phyloP scores from a whole-genome alignment of 1,140 invertebrate species.

The Trichoplusia ni region DNA sequence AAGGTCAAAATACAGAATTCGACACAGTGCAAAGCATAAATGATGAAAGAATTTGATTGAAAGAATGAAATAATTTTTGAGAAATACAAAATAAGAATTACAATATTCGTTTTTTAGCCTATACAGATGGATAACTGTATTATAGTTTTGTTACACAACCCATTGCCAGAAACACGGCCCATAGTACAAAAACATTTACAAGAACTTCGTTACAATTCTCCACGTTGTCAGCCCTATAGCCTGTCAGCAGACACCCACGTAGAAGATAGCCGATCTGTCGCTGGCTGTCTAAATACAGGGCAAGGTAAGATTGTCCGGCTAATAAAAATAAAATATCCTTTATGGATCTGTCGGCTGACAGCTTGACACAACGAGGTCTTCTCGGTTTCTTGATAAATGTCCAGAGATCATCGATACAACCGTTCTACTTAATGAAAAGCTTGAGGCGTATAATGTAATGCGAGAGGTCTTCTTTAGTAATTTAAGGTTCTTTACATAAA shows the following conservation, averaged over 20 bases:
- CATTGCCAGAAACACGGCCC: not conserved
- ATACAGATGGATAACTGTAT: no score
- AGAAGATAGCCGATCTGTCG: not conserved
- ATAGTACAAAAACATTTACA: not conserved
- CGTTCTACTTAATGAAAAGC: no score
- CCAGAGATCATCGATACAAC: no score
- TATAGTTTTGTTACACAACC: not conserved
- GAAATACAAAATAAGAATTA: not conserved
- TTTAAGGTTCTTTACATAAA: no score
- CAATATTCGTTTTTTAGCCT: not conserved
- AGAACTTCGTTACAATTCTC: no score
- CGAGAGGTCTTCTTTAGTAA: not conserved
- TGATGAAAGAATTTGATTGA: not conserved
- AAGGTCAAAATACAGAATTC: no score
- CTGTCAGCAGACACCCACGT: constrained; percentile 24
- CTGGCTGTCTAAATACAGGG: constrained; percentile 17
- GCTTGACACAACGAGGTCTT: not conserved
- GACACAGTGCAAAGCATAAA: no score
- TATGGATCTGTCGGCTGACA: not conserved
- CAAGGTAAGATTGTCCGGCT: not conserved
- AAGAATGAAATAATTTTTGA: not conserved
- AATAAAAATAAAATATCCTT: constrained; percentile 16
- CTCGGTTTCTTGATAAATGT: not conserved
- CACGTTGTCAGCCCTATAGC: not conserved
- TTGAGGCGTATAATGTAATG: not conserved